phyloP scores from a whole-genome alignment of 2,888 invertebrate genomes.

The Phorcus lineatus region DNA sequence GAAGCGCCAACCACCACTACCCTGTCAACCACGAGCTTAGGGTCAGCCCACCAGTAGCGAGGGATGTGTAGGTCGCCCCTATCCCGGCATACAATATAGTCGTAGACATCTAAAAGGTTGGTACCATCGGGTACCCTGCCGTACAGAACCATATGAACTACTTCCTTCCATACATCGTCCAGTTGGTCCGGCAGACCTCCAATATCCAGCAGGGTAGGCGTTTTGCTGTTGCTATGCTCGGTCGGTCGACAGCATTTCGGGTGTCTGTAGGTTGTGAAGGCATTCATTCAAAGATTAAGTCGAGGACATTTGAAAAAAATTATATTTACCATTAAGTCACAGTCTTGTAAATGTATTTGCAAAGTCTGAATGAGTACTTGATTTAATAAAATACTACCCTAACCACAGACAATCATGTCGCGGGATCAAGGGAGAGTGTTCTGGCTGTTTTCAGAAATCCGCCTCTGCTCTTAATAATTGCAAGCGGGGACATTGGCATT shows the following conservation, averaged over 20 bases:
- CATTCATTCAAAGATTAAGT: too few species aligned
- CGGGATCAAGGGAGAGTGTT: too few species aligned
- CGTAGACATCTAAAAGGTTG: background rate
- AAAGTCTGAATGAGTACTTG: too few species aligned
- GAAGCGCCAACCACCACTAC: conserved; percentile 35
- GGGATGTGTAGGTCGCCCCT: background rate
- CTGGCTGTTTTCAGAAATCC: too few species aligned
- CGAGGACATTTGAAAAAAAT: too few species aligned
- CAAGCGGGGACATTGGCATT: too few species aligned
- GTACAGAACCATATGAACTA: background rate
- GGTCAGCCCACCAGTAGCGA: conserved; percentile 11
- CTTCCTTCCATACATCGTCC: background rate
- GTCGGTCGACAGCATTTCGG: background rate
- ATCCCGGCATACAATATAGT: background rate
- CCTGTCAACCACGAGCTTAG: conserved; percentile 31
- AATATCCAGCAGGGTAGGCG: background rate
- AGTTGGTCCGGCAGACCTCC: background rate
- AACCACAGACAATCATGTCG: too few species aligned
- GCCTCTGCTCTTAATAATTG: too few species aligned
- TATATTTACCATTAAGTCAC: too few species aligned
- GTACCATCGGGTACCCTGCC: background rate
- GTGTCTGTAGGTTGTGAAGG: too few species aligned
- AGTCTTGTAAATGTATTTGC: too few species aligned
- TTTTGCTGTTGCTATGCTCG: background rate
- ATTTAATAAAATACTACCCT: too few species aligned